phyloP scores from a whole-genome alignment of 2,113 vertebrate genomes.

The Parotia lawesii region DNA sequence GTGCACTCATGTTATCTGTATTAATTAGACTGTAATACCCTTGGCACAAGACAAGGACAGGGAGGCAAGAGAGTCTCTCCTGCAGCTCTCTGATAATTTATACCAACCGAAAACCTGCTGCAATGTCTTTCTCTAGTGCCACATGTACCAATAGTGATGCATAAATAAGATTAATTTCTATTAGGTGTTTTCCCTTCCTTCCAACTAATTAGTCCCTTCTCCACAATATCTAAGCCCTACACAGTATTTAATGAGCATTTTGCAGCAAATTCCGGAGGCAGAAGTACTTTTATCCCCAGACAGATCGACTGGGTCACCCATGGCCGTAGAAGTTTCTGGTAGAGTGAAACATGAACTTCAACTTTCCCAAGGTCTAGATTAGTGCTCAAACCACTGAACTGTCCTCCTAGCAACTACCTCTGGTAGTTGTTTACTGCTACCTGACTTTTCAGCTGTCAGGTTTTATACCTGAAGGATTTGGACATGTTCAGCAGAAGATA shows the following conservation, averaged over 20 bases:
- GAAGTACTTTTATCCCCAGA: background rate
- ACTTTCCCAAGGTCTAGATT: background rate
- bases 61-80: constrained; percentile 38
- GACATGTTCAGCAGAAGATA: background rate
- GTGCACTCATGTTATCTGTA: constrained; percentile 60
- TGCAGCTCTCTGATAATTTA: constrained; percentile 62
- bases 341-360: background rate
- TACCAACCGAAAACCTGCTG: background rate
- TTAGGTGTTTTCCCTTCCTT: constrained; percentile 13
- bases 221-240: background rate
- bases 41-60: constrained; percentile 62
- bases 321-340: background rate
- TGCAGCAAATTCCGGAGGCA: background rate
- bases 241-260: background rate
- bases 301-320: background rate
- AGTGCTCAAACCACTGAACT: background rate
- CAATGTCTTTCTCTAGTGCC: constrained; percentile 34
- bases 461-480: background rate
- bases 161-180: constrained; percentile 49
- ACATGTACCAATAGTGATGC: background rate
- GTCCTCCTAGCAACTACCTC: background rate
- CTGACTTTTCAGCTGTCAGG: background rate
- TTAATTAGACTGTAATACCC: constrained; percentile 65
- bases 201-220: constrained; percentile 8
- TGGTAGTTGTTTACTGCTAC: background rate